These are phyloP conservation scores for Apis laboriosa DNA, from an alignment of 1,140 invertebrate species.

Conservation along the genomic window DNA sequence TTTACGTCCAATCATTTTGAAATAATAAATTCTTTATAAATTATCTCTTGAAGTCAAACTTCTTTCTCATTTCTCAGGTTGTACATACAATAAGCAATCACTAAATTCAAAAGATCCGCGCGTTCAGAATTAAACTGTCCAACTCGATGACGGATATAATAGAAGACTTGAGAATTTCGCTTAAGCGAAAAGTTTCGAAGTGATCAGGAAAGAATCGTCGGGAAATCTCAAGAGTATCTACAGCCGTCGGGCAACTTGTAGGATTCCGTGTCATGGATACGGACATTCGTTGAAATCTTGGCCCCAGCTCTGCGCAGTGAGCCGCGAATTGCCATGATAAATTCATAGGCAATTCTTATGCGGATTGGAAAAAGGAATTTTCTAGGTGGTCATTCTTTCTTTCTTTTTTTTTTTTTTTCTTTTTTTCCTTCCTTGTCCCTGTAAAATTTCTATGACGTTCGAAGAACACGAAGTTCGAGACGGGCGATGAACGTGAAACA, in stretches of 20 bases:
- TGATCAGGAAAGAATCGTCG: slow-evolving; percentile 58
- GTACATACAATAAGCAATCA: not conserved
- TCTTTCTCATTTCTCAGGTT: too few relatives aligned
- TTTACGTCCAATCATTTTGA: too few relatives aligned
- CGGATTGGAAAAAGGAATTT: slow-evolving; percentile 36
- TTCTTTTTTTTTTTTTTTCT: slow-evolving; percentile 45
- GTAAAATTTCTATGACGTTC: slow-evolving; percentile 40
- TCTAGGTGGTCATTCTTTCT: slow-evolving; percentile 45
- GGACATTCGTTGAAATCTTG: slow-evolving; percentile 57
- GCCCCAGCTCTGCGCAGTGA: slow-evolving; percentile 30
- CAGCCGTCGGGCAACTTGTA: slow-evolving; percentile 59
- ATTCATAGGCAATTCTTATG: slow-evolving; percentile 69
- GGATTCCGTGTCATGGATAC: slow-evolving; percentile 55
- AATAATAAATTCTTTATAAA: too few relatives aligned
- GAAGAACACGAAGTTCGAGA: not conserved
- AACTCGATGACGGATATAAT: slow-evolving; percentile 24
- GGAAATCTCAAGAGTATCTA: slow-evolving; percentile 56
- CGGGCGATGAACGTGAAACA: not conserved
- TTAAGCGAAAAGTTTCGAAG: slow-evolving; percentile 51
- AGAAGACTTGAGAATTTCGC: slow-evolving; percentile 42
- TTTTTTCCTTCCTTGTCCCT: slow-evolving; percentile 45
- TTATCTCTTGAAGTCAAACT: too few relatives aligned
- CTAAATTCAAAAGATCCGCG: not conserved
- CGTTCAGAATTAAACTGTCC: not conserved
- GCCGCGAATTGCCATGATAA: slow-evolving; percentile 64